Evolutionary conservation across 2,888 invertebrate genomes (phyloP).

Genomic region (Agrochola lota): DNA sequence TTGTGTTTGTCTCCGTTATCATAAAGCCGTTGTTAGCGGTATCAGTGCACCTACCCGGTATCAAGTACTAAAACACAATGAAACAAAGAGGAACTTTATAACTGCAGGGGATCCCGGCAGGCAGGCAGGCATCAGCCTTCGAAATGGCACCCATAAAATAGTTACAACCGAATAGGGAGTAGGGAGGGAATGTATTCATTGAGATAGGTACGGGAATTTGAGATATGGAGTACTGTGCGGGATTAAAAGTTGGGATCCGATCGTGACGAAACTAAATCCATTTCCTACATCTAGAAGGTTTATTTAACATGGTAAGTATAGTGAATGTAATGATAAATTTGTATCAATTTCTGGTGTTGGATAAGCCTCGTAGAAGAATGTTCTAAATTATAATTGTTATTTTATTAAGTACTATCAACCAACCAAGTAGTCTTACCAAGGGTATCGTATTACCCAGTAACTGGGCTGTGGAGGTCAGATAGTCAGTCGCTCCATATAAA

Average conservation of each 20-base stretch:
- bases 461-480: too few species aligned
- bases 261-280: not conserved
- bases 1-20: conserved; percentile 47
- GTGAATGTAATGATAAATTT: not conserved
- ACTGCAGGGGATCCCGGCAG: conserved; percentile 65
- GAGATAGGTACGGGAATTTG: conserved; percentile 39
- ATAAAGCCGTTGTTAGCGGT: conserved; percentile 59
- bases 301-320: not conserved
- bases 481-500: too few species aligned
- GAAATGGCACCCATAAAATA: conserved; percentile 83
- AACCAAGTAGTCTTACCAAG: too few species aligned
- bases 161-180: conserved; percentile 78
- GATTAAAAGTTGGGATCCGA: conserved; percentile 22
- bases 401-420: not conserved
- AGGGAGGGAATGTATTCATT: conserved; percentile 65
- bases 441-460: too few species aligned
- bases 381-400: not conserved
- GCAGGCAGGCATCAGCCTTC: conserved; percentile 75
- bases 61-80: conserved; percentile 63
- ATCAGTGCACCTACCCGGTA: conserved; percentile 59
- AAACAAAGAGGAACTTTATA: conserved; percentile 69
- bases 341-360: not conserved
- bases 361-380: not conserved
- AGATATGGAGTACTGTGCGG: conserved; percentile 7
- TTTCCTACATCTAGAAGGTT: not conserved